A percentile compares a stretch with the other conserved stretches of the same genome.
These are phyloP conservation scores for Ormyrus thymus DNA, from an alignment of 2,888 invertebrate species.

Conservation along the genomic window DNA sequence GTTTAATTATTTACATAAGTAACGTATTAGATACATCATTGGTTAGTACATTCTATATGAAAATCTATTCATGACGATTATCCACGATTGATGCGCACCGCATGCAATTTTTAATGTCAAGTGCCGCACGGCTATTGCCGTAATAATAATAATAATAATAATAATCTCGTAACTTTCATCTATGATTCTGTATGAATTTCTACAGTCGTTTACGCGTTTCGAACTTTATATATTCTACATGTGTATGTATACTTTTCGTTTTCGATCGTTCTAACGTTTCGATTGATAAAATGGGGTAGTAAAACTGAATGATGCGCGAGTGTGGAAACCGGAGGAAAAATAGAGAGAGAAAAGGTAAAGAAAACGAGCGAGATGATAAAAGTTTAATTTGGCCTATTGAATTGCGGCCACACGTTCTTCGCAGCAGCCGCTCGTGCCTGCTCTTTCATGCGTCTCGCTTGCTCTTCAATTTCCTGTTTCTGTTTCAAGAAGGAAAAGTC, in stretches of 20 bases:
- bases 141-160: too few relatives aligned
- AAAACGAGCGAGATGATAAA: slow-evolving; percentile 20
- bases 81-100: slow-evolving; percentile 39
- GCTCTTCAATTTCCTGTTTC: slow-evolving; percentile 80
- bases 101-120: slow-evolving; percentile 38
- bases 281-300: not conserved
- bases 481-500: slow-evolving; percentile 89
- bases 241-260: slow-evolving; percentile 19
- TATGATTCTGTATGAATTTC: not conserved
- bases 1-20: slow-evolving; percentile 40
- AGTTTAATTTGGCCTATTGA: slow-evolving; percentile 69
- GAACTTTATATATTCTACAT: not conserved
- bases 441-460: slow-evolving; percentile 77
- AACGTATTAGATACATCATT: slow-evolving; percentile 28
- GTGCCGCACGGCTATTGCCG: slow-evolving; percentile 23
- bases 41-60: slow-evolving; percentile 42
- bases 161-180: too few relatives aligned
- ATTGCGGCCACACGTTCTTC: slow-evolving; percentile 74
- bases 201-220: slow-evolving; percentile 35
- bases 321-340: not conserved
- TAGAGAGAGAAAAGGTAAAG: slow-evolving; percentile 26
- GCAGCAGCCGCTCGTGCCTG: slow-evolving; percentile 71
- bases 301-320: not conserved
- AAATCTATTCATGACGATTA: slow-evolving; percentile 21
- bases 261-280: slow-evolving; percentile 31